Base-by-base conservation (phyloP, 2,888 invertebrate species). In the Synanthedon tipuliformis region DNA sequence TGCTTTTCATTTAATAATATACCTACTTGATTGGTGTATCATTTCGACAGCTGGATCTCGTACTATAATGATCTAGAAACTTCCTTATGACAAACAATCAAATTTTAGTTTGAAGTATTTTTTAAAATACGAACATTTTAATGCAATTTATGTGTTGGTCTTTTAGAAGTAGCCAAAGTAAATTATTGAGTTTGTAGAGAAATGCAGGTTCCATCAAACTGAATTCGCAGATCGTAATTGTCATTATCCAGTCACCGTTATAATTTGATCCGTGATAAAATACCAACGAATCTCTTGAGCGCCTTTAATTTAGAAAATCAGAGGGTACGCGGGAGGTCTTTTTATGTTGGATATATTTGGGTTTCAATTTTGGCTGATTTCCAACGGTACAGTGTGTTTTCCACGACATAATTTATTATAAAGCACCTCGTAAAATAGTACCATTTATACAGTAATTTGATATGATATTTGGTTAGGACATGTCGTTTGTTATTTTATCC, bases 331-430 rank as follows among this genome's bases (percentile, higher is more conserved):
- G 55, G 41, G 45, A 51, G 59, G 12, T 57, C 59, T 48, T 41
- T 8, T 49, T 23, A 50, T 49, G 53, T 51, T 59, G 57, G 59
- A 45, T 11, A 54, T 62, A 61, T 57, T 62, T 63, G 58, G 54
- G 57, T 59, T 53, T 53, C 55, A 53, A 62, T 58, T 61, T 65
- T 73, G 73, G 73, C 70, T 16, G 18, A 13, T 52, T 49, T 63
- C 75, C 74, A 74, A 62, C 57, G 56, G 58, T 60, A 64, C 68
- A 66, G 63, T 68, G 62, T 69, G 66, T 67, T 66, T 61, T 64
- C 65, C 61, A 67, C 67, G 62, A 65, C 62, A 61, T 61, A 60
- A 69, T 72, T 70, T 72, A 73, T 70, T 61, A 60, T 53, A 57
- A 60, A 61, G 59, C 61, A 65, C 59, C 61, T 65, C 66, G 61